Percentiles rank a stretch among this genome's conserved stretches.
Conservation (phyloP, 2,888 invertebrate genomes). For the Rhaphigaster nebulosa region DNA sequence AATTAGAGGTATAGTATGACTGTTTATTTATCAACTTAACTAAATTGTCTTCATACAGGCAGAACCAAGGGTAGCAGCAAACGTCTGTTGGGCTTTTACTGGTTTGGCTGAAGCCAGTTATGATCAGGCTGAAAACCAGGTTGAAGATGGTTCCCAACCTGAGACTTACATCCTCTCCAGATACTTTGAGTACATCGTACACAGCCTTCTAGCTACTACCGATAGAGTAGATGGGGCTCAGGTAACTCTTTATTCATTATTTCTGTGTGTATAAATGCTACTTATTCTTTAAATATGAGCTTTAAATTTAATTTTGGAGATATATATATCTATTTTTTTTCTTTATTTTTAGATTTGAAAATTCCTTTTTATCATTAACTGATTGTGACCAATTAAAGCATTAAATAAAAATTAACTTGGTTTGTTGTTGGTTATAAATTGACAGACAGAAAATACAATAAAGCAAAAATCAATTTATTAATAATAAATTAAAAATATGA, state of each 20-base stretch:
- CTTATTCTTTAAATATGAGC: background rate
- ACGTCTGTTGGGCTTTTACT: slow-evolving; percentile 99
- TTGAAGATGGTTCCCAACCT: slow-evolving; percentile 79
- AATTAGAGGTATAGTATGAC: background rate
- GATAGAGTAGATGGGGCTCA: slow-evolving; percentile 92
- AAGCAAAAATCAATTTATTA: too few species aligned
- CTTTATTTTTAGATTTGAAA: too few species aligned
- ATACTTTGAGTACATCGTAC: slow-evolving; percentile 94
- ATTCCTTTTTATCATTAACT: too few species aligned
- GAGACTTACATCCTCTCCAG: slow-evolving; percentile 94
- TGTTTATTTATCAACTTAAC: slow-evolving; percentile 1
- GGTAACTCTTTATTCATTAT: slow-evolving; percentile 64
- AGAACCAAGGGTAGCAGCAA: slow-evolving; percentile 96
- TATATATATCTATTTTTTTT: too few species aligned
- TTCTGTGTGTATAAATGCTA: slow-evolving; percentile 42
- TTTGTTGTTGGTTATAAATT: too few species aligned
- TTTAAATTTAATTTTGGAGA: too few species aligned
- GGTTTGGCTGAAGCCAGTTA: slow-evolving; percentile 95
- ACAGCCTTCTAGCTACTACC: slow-evolving; percentile 91
- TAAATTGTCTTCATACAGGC: slow-evolving; percentile 69
- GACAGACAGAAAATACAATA: too few species aligned
- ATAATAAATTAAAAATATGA: too few species aligned
- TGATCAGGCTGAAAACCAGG: slow-evolving; percentile 80
- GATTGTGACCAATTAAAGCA: too few species aligned
- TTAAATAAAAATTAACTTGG: too few species aligned